Conservation (phyloP, 2,797 vertebrate genomes). For the Xenops minutus region DNA sequence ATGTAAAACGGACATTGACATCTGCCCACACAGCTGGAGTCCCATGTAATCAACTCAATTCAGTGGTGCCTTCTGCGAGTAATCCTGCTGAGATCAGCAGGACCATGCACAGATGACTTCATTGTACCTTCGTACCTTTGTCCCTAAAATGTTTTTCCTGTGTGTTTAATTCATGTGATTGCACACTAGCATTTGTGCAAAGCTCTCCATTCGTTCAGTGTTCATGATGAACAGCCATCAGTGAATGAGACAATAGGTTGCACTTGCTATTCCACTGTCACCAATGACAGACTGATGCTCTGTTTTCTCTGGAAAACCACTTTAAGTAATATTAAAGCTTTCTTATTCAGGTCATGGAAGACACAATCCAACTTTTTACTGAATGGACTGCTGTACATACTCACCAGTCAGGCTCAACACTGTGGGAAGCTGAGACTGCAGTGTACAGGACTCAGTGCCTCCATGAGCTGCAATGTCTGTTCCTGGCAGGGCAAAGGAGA, state of each 20-base stretch:
- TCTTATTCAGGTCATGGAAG: background rate
- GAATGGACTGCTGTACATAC: background rate
- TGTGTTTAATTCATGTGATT: accelerated
- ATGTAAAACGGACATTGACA: background rate
- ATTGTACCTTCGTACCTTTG: background rate
- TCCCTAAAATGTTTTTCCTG: accelerated
- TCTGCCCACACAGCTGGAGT: background rate
- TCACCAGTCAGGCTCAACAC: background rate
- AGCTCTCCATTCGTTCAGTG: accelerated
- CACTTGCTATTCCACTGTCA: background rate
- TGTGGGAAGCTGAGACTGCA: background rate
- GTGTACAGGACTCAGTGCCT: accelerated
- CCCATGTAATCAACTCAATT: background rate
- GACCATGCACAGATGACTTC: accelerated
- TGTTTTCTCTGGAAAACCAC: background rate
- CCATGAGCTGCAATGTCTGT: background rate
- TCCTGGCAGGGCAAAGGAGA: background rate
- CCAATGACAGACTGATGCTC: accelerated
- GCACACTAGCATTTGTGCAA: background rate
- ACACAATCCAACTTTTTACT: background rate
- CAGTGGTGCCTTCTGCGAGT: background rate
- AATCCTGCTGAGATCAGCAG: accelerated
- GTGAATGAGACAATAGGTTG: accelerated
- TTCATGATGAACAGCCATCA: background rate
- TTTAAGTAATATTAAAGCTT: background rate